Conservation (phyloP, 2,888 invertebrate species). For the Lasius fuliginosus region DNA sequence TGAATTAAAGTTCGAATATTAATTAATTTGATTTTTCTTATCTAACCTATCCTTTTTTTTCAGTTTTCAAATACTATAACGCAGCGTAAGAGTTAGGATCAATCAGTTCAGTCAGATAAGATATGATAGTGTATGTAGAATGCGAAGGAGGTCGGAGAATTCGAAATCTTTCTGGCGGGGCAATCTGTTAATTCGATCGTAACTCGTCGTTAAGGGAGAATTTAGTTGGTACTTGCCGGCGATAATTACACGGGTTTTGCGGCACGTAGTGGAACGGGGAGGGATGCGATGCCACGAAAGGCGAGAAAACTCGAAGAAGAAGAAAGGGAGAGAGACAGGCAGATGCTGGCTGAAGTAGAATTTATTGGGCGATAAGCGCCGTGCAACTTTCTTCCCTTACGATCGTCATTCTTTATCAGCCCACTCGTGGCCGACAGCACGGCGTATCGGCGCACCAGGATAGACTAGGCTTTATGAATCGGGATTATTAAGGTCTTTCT, state of each 20-base stretch:
- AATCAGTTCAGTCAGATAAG: constrained; percentile 12
- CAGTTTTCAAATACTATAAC: background rate
- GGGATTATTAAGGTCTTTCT: constrained; percentile 75
- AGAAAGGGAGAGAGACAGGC: constrained; percentile 24
- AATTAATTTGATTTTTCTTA: background rate
- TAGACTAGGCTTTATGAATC: constrained; percentile 76
- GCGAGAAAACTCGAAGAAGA: constrained; percentile 49
- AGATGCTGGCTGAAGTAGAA: constrained; percentile 79
- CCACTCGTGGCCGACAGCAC: constrained; percentile 73
- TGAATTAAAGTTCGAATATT: background rate
- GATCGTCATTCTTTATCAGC: constrained; percentile 82
- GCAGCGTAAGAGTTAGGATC: background rate
- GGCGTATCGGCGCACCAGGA: constrained; percentile 71
- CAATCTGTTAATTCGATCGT: constrained; percentile 84
- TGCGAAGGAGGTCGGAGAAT: constrained; percentile 38
- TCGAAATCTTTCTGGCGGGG: constrained; percentile 61
- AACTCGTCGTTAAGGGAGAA: constrained; percentile 84
- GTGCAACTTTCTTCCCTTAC: constrained; percentile 80
- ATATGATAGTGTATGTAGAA: constrained; percentile 16
- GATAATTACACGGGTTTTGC: constrained; percentile 82
- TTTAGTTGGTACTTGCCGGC: constrained; percentile 81
- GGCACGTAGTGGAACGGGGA: constrained; percentile 61
- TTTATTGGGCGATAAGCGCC: constrained; percentile 83
- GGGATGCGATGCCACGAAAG: constrained; percentile 56
- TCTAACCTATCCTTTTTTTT: background rate